Evolutionary conservation across 2,888 invertebrate genomes (phyloP).

Genomic region (Notodonta dromedarius): DNA sequence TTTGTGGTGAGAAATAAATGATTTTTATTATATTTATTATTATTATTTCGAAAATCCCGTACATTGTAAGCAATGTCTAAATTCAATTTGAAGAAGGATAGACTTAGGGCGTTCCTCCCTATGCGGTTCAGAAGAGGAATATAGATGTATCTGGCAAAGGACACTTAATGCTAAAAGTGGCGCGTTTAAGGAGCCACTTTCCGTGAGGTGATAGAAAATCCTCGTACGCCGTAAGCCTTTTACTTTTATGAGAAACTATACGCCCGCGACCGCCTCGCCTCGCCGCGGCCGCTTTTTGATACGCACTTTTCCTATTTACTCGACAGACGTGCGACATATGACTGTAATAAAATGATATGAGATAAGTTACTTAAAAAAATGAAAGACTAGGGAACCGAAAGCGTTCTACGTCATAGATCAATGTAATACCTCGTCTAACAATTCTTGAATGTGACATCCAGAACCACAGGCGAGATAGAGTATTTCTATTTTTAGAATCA

Average conservation of each 20-base stretch:
- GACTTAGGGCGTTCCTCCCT: no score
- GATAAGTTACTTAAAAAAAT: constrained; percentile 23
- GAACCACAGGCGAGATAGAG: no score
- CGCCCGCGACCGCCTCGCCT: neutral
- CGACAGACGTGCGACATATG: constrained; percentile 9
- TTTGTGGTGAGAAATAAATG: no score
- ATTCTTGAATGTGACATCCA: no score
- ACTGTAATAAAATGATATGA: constrained; percentile 19
- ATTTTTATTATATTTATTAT: no score
- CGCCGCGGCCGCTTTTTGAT: constrained; percentile 11
- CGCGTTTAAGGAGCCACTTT: neutral
- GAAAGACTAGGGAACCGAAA: neutral
- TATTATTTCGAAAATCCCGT: no score
- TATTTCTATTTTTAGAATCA: no score
- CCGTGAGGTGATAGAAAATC: constrained; percentile 3
- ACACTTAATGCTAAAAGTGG: neutral
- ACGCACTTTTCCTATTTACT: constrained; percentile 16
- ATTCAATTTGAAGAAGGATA: no score
- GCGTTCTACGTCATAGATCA: no score
- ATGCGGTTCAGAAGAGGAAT: no score
- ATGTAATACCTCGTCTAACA: neutral
- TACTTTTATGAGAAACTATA: constrained; percentile 18
- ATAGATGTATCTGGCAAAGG: neutral
- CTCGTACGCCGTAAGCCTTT: constrained; percentile 4
- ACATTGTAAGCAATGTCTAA: no score